Conservation (phyloP, 2,113 vertebrate genomes). For the Nesogale talazaci region DNA sequence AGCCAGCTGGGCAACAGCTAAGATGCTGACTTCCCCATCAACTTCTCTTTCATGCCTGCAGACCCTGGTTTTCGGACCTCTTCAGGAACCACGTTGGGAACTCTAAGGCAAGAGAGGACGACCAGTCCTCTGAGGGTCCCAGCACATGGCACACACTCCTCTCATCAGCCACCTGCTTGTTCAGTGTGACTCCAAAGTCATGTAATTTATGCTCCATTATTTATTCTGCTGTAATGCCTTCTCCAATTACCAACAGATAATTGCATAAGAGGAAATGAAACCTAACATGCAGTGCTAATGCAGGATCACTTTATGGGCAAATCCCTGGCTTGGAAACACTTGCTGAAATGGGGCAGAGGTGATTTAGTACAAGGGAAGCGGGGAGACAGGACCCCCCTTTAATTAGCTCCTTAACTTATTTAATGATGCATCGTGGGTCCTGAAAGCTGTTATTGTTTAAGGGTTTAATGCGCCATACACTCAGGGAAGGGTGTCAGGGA, state of each 20-base stretch:
- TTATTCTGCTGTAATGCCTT: slow-evolving; percentile 69
- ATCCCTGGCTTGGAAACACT: slow-evolving; percentile 72
- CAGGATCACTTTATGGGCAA: slow-evolving; percentile 64
- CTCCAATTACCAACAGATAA: slow-evolving; percentile 75
- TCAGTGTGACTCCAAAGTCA: slow-evolving; percentile 28
- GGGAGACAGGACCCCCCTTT: slow-evolving; percentile 61
- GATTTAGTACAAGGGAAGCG: slow-evolving; percentile 68
- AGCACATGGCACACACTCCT: background rate
- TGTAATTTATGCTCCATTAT: slow-evolving; percentile 70
- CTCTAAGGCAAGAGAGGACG: background rate
- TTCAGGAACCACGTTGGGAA: background rate
- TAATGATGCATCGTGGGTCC: slow-evolving; percentile 72
- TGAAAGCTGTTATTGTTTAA: slow-evolving; percentile 76
- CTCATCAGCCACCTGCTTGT: slow-evolving; percentile 15
- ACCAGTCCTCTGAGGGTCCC: background rate
- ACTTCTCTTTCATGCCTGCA: background rate
- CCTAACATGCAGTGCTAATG: slow-evolving; percentile 56
- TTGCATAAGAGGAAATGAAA: slow-evolving; percentile 66
- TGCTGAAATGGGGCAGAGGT: slow-evolving; percentile 72
- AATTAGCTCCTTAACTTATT: slow-evolving; percentile 81
- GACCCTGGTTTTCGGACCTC: background rate
- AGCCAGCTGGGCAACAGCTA: background rate
- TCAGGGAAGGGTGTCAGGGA: slow-evolving; percentile 23
- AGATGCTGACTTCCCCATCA: background rate
- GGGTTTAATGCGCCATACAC: slow-evolving; percentile 65